Evolutionary conservation across 2,113 vertebrate genomes (phyloP), one percentile per base, ranked within the genome.

Genomic region (Delphinapterus leucas): DNA sequence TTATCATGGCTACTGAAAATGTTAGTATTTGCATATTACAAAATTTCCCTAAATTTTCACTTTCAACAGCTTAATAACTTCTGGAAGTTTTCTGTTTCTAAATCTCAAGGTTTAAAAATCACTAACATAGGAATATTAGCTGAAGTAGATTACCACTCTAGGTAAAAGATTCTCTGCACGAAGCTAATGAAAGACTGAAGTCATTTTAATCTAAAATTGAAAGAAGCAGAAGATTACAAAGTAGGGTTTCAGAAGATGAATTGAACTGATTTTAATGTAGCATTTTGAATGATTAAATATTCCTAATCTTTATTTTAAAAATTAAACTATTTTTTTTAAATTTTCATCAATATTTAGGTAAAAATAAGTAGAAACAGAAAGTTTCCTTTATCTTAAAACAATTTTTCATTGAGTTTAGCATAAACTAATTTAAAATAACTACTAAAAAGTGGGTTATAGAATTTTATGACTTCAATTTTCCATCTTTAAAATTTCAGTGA

Each of bases 101-200:
- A 79, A 87, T 83, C 18, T 96, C 38, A 8, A 65, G 8, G 21
- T 86, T 96, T 82, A 91, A 96, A 97, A 97, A 95, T 98, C 95
- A 93, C 44, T 97, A 95, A 89, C 88, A 61, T 86, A 60, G 74
- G 67, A 97, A 81, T 92, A 97, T 95, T 98, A 97, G 74, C 98
- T 97, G 97, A 84, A 98, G 61, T 76, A 53, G 85, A 93, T 94
- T 96, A 93, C 55, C 95, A 67, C 96, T 94, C 92, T 98, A 96
- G 97, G 84, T 77, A 97, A 97, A 96, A 96, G 20, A 83, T 26
- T 31, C 80, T 97, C 98, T 98, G 92, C 91, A 61, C 73, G 94
- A 85, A 88, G 18, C 65, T 97, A 95, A 96, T 88, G 91, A 93
- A 89, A 91, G 83, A 26, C 33, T 83, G 61, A 94, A 97, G 88